Conservation (phyloP, 2,888 invertebrate species). For the Drosophila imparisetae region DNA sequence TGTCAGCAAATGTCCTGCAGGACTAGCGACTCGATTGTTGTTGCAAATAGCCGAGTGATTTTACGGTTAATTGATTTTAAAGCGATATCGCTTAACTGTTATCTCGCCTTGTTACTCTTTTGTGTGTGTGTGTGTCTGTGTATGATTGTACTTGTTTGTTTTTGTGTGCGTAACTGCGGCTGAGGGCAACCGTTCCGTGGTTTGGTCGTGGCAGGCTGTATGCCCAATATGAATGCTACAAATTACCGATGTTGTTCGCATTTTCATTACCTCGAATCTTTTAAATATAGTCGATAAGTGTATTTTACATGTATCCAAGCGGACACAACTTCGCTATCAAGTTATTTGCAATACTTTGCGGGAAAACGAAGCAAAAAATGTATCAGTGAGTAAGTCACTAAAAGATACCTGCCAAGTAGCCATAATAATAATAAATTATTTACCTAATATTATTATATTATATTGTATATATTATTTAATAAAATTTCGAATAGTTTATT, state of each 20-base stretch:
- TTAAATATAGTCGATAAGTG: not conserved
- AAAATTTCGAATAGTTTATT: not conserved
- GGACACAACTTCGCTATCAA: not conserved
- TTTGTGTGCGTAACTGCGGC: not conserved
- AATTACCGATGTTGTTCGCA: not conserved
- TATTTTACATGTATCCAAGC: not conserved
- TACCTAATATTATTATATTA: too few species aligned
- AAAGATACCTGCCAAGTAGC: too few species aligned
- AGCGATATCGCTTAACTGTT: constrained; percentile 82
- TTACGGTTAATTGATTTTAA: constrained; percentile 85
- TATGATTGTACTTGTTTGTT: not conserved
- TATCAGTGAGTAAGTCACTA: too few species aligned
- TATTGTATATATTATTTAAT: too few species aligned
- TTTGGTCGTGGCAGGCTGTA: constrained; percentile 13
- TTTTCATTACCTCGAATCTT: not conserved
- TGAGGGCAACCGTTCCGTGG: not conserved
- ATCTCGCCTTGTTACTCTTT: constrained; percentile 62
- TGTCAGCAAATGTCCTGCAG: constrained; percentile 35
- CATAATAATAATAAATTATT: too few species aligned
- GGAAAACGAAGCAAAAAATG: too few species aligned
- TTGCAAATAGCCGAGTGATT: constrained; percentile 82
- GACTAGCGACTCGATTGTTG: constrained; percentile 71
- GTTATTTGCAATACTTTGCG: too few species aligned
- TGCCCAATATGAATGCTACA: not conserved
- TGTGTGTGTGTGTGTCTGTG: not conserved